Evolutionary conservation across 2,888 invertebrate genomes (phyloP), one percentile per base, ranked within the genome.

Genomic region (Melanostoma mellinum): DNA sequence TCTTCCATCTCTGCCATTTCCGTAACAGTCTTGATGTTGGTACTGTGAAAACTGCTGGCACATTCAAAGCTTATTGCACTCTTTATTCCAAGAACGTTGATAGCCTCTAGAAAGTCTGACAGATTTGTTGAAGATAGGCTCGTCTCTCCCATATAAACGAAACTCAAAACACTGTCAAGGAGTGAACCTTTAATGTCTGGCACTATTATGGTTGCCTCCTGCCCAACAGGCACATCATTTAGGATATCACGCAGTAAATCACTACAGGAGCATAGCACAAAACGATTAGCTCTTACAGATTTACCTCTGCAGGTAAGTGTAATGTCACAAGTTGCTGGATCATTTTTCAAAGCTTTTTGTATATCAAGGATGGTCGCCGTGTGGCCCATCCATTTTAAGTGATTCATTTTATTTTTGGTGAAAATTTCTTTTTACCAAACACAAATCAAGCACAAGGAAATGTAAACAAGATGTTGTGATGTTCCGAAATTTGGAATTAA

Each of bases 351-450:
- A 58, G 87, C 86, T 65, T 89, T 89, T 75, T 91, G 91, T 48
- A 91, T 89, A 74, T 91, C 90, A 84, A 91, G 88, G 65, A 91
- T 89, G 46, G 90, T 90, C 69, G 88, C 87, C 78, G 90, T 88
- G 86, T 91, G 91, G 33, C 91, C 90, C 90, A 91, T 90, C 91
- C 91, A 91, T 86, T 90, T 91, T 10, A 91, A 87, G 74, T 90
- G 88, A 87, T 91, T 90, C 90, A 89, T 88, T 69, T 67, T 87
- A n/a, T 35, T 9, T 63, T 33, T 38, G 60, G 53, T 6, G 40
- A 38, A 55, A 36, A 65, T 71, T 67, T 65, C 48, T 69, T 65
- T 63, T 65, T 52, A 36, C 44, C n/a, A 10, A n/a, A 36, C 6
- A 72, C 30, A 52, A 63, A 68, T 68, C 50, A 53, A 40, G 60